These are phyloP conservation scores for Machimus atricapillus DNA, from an alignment of 2,888 invertebrate species.

Conservation along the genomic window DNA sequence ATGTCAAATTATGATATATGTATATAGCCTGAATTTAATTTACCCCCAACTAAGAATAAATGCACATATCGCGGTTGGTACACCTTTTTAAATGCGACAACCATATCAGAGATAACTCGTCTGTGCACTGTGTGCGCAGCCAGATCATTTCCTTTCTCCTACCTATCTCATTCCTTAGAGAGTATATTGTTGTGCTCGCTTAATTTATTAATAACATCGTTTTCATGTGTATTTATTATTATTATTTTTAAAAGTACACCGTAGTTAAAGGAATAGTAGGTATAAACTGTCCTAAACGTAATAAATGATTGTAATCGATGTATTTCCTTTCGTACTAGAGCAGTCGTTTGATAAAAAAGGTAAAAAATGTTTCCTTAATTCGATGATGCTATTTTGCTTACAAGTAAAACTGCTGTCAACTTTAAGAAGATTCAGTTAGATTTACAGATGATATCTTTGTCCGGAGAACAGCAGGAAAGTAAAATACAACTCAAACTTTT, in stretches of 20 bases:
- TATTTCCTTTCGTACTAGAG: background rate
- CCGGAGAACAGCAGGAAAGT: background rate
- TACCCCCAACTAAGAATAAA: constrained; percentile 38
- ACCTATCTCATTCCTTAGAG: background rate
- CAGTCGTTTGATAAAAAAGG: background rate
- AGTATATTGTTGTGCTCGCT: background rate
- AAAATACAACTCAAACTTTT: background rate
- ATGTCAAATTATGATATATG: constrained; percentile 37
- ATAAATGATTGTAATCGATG: background rate
- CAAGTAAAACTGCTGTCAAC: background rate
- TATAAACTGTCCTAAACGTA: background rate
- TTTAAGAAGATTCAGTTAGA: background rate
- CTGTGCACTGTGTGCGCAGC: background rate
- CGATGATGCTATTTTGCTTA: background rate
- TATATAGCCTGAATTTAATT: constrained; percentile 35
- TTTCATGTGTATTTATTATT: background rate
- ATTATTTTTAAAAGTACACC: background rate
- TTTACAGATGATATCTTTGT: background rate
- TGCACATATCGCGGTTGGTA: constrained; percentile 30
- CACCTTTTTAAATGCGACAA: constrained; percentile 3
- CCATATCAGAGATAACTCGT: background rate
- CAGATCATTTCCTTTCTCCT: background rate
- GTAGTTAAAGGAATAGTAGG: background rate
- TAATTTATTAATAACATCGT: background rate
- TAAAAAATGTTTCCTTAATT: background rate